Percentiles rank a stretch among this genome's conserved stretches.
These are phyloP conservation scores for Xenus cinereus DNA, from an alignment of 2,113 vertebrate species.

Conservation along the genomic window DNA sequence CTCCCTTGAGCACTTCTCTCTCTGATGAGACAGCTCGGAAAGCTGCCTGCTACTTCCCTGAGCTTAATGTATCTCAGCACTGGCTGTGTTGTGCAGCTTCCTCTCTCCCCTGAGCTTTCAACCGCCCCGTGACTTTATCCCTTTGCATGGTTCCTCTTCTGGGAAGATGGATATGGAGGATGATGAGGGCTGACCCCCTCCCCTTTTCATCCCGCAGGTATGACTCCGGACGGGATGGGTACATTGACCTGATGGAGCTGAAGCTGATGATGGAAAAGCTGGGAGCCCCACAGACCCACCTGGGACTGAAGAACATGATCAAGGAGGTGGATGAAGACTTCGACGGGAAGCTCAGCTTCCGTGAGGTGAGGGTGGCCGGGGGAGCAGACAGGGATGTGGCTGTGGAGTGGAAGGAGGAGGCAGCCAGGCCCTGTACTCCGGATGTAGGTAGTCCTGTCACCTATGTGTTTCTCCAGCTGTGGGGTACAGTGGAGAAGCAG, in stretches of 20 bases:
- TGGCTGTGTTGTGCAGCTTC: background rate
- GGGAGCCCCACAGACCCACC: constrained; percentile 78
- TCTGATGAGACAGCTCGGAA: background rate
- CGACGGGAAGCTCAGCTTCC: constrained; percentile 78
- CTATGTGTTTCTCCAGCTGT: background rate
- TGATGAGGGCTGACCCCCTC: background rate
- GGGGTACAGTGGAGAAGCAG: background rate
- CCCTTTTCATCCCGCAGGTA: constrained; percentile 52
- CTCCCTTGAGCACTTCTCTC: background rate
- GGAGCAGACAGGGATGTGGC: background rate
- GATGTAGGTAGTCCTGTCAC: background rate
- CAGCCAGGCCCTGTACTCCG: background rate
- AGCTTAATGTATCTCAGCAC: constrained; percentile 14
- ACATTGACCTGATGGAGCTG: constrained; percentile 80
- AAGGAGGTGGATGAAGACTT: constrained; percentile 82
- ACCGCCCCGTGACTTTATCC: background rate
- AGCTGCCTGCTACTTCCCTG: background rate
- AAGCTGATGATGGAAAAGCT: constrained; percentile 84
- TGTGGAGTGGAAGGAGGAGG: background rate
- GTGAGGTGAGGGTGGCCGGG: constrained; percentile 66
- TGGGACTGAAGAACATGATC: constrained; percentile 81
- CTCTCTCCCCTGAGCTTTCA: background rate
- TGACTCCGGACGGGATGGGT: constrained; percentile 75
- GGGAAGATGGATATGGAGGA: background rate
- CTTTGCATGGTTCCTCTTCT: background rate